A percentile compares a stretch with the other conserved stretches of the same genome.
phyloP scores from a whole-genome alignment of 2,888 invertebrate species.

The Melieria crassipennis region DNA sequence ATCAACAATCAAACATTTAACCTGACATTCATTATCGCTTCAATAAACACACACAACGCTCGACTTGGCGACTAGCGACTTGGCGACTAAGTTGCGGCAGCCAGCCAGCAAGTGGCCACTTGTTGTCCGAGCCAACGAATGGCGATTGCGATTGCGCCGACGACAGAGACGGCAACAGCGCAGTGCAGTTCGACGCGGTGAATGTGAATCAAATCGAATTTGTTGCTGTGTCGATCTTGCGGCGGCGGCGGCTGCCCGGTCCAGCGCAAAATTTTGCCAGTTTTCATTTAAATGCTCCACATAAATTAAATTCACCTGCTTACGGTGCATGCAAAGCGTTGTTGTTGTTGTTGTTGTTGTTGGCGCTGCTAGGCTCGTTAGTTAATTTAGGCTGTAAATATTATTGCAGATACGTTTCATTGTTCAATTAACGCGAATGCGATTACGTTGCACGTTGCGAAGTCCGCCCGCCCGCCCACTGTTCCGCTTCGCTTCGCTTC shows the following conservation, averaged over 20 bases:
- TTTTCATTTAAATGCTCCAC: conserved; percentile 36
- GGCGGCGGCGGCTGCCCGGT: too few species aligned
- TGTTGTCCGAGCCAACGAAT: not conserved
- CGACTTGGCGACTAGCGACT: not conserved
- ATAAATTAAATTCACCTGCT: conserved; percentile 42
- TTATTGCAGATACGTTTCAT: conserved; percentile 53
- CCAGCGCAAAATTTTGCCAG: not conserved
- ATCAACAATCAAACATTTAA: conserved; percentile 43
- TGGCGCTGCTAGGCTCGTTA: conserved; percentile 49
- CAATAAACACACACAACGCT: conserved; percentile 32
- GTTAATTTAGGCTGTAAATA: conserved; percentile 58
- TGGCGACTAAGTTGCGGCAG: conserved; percentile 3
- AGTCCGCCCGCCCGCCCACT: conserved; percentile 3
- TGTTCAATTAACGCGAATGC: conserved; percentile 50
- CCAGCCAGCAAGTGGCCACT: not conserved
- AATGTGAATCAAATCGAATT: not conserved
- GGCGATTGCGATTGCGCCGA: not conserved
- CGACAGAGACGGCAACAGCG: too few species aligned
- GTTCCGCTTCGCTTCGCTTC: too few species aligned
- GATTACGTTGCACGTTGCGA: conserved; percentile 26
- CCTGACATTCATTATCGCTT: conserved; percentile 43
- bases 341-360: conserved; percentile 21
- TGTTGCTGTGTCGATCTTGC: conserved; percentile 14
- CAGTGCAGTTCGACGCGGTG: too few species aligned
- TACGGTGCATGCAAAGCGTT: conserved; percentile 33